phyloP scores from a whole-genome alignment of 2,113 vertebrate genomes.

The Gymnorhina tibicen region DNA sequence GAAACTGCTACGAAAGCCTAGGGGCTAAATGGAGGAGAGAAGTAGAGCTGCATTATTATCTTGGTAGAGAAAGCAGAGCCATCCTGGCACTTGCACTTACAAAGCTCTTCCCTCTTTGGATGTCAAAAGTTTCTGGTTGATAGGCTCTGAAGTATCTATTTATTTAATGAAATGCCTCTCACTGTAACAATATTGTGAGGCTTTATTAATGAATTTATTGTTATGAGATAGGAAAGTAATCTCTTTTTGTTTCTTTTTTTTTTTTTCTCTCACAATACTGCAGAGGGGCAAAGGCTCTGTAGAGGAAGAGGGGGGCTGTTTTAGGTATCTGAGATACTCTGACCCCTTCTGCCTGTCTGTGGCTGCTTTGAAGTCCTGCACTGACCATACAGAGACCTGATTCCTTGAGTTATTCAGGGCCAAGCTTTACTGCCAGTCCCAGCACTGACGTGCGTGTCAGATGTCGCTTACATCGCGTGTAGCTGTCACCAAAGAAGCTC shows the following conservation, averaged over 20 bases:
- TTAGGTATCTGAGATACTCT: neutral
- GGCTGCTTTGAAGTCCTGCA: neutral
- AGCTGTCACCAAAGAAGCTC: neutral
- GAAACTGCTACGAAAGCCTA: conserved; percentile 32
- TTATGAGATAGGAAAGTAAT: neutral
- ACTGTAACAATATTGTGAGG: neutral
- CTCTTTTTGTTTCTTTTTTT: neutral
- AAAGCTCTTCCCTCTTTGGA: neutral
- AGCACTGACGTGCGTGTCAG: neutral
- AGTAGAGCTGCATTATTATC: neutral
- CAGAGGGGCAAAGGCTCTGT: neutral
- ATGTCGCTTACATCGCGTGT: accelerated
- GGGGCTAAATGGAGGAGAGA: conserved; percentile 13
- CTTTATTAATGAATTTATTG: conserved; percentile 21
- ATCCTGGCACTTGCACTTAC: neutral
- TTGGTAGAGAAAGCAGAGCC: neutral
- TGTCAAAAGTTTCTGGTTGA: conserved; percentile 3
- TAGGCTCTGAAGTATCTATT: conserved; percentile 3
- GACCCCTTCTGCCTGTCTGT: neutral
- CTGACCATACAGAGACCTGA: neutral
- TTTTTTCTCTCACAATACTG: neutral
- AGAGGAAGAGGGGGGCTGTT: neutral
- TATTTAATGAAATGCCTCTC: neutral
- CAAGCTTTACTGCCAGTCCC: neutral
- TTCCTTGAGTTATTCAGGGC: neutral